phyloP scores from a whole-genome alignment of 1,140 invertebrate genomes.

The Ganaspis sp. region DNA sequence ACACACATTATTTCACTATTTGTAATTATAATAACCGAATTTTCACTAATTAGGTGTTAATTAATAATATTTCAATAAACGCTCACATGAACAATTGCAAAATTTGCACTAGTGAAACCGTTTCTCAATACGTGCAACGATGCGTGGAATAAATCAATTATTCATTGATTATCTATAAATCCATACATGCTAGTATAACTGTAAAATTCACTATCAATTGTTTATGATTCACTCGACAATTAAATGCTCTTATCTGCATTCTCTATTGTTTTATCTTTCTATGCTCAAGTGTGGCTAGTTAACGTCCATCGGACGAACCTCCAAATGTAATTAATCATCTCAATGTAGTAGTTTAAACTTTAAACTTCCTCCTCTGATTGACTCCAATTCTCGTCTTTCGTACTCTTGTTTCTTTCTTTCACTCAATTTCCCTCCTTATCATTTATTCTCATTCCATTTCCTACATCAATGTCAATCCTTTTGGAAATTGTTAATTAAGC shows the following conservation, averaged over 20 bases:
- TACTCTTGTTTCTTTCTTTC: background rate
- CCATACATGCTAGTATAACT: background rate
- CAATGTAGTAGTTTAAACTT: background rate
- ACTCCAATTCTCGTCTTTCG: background rate
- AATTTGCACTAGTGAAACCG: background rate
- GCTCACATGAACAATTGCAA: background rate
- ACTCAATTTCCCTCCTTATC: background rate
- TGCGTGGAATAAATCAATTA: conserved; percentile 1
- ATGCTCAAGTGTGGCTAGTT: background rate
- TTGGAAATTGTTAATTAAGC: too few species aligned
- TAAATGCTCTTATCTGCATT: background rate
- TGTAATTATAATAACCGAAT: too few species aligned
- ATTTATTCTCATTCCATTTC: background rate
- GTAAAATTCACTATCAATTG: background rate
- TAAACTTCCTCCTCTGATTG: conserved; percentile 21
- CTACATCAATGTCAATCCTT: too few species aligned
- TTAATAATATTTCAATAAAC: too few species aligned
- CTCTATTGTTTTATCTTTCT: background rate
- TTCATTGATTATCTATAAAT: conserved; percentile 9
- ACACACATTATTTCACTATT: too few species aligned
- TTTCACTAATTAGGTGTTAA: too few species aligned
- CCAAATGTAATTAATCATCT: background rate
- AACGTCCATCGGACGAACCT: background rate
- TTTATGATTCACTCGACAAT: background rate
- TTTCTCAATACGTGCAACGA: background rate